A percentile compares a stretch with the other conserved stretches of the same genome.
These are phyloP conservation scores for Ovis canadensis DNA, from an alignment of 2,113 vertebrate genomes.

Conservation along the genomic window DNA sequence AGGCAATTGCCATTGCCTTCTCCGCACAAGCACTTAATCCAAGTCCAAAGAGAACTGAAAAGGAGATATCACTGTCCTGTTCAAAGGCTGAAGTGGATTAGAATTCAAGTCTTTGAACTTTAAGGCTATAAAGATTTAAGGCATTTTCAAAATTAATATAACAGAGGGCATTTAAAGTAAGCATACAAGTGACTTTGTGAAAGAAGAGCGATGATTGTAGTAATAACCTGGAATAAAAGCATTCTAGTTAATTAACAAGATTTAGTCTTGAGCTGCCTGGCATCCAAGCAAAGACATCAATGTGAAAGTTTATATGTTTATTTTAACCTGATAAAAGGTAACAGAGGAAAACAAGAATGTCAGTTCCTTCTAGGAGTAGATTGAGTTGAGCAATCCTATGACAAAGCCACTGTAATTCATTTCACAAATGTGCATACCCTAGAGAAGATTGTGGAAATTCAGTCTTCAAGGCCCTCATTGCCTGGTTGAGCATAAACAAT, in stretches of 20 bases:
- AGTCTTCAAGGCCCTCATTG: not conserved
- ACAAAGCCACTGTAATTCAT: not conserved
- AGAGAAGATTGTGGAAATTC: not conserved
- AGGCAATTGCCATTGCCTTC: no score
- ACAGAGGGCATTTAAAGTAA: not conserved
- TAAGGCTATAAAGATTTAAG: not conserved
- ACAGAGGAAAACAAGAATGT: not conserved
- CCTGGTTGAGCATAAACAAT: not conserved
- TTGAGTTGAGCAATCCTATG: not conserved
- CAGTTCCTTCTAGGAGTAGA: not conserved
- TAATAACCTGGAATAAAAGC: not conserved
- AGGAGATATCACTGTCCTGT: not conserved
- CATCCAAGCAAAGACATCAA: not conserved
- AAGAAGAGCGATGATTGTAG: not conserved
- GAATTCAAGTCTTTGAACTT: conserved; percentile 12
- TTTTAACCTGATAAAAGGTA: not conserved
- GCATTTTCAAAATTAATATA: not conserved
- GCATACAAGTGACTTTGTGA: not conserved
- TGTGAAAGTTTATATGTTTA: not conserved
- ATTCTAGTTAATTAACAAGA: not conserved
- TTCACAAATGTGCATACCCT: not conserved
- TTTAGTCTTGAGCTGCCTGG: not conserved
- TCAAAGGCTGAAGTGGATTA: not conserved
- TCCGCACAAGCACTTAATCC: not conserved
- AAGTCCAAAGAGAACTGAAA: not conserved